Evolutionary conservation across 2,888 invertebrate genomes (phyloP).

Genomic region (Lapara coniferarum): DNA sequence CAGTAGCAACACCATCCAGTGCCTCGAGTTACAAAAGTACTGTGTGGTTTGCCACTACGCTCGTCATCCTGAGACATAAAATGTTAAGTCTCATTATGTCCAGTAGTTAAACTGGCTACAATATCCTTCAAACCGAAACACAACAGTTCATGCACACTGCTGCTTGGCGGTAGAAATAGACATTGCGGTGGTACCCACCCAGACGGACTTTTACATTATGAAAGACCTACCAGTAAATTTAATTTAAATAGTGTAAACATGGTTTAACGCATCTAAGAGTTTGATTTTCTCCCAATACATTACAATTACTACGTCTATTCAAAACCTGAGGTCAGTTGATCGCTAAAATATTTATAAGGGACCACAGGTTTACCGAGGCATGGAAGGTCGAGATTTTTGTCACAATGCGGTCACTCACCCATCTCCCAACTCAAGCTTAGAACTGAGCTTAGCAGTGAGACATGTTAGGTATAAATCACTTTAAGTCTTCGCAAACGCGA

Average conservation of each 20-base stretch:
- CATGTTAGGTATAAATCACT: conserved; percentile 3
- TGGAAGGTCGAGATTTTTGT: not conserved
- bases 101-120: too few species aligned
- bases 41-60: too few species aligned
- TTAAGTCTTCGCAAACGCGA: not conserved
- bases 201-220: too few species aligned
- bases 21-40: too few species aligned
- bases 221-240: not conserved
- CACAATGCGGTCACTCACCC: conserved; percentile 14
- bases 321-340: not conserved
- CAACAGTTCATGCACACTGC: too few species aligned
- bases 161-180: too few species aligned
- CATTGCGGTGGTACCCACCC: too few species aligned
- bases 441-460: not conserved
- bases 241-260: not conserved
- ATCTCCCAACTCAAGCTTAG: not conserved
- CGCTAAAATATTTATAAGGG: not conserved
- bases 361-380: not conserved
- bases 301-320: not conserved
- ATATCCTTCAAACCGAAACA: too few species aligned
- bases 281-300: not conserved
- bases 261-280: too few species aligned
- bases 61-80: too few species aligned
- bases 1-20: too few species aligned
- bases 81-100: too few species aligned